Base-by-base conservation (phyloP, 2,113 vertebrate genomes). In the Prunella himalayana region DNA sequence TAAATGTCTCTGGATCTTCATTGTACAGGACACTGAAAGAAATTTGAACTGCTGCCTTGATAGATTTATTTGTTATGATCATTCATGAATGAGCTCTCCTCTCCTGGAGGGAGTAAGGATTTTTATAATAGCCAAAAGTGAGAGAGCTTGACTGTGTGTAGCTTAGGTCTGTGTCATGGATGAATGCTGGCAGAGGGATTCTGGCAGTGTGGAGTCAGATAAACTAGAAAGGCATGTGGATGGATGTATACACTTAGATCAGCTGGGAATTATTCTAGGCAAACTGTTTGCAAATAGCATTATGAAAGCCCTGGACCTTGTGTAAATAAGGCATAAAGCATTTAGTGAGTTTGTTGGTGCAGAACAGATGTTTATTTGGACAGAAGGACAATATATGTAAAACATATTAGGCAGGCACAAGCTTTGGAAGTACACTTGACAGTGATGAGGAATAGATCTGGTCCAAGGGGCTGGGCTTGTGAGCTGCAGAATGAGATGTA, bases 321-420 rank as follows among this genome's bases (percentile, higher is more conserved):
- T 76, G 22, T 64, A 45, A 82, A 41, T 41, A 71, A 82, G 13
- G 12, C 9, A 3, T 21, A 71, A 83, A 10, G 12, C 10, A 3
- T 18, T 68, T 56, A 51, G 44, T 63, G 13, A 41, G 35, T 76
- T 45, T 28, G 30, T 27, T 69, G n/a, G 49, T 44, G 19, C 11
- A 73, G 44, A 47, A 20, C 9, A 44, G 23, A 7, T 59, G 21
- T 79, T 88, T 42, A 19, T 83, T 92, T 76, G 53, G 19, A 33
- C 16, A 64, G 35, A 42, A 76, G 39, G 45, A 6, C 10, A 35
- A 10, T 33, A 25, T 14, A 8, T 0, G 0, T 45, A 7, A 6
- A 21, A 15, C 1, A 1, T 64, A 16, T 80, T 72, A 60, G 41
- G n/a, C 21, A 68, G n/a, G 21, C 24, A 77, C 8, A 33, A 60